Evolutionary conservation across 2,888 invertebrate genomes (phyloP).

Genomic region (Drepanosiphum platanoidis): DNA sequence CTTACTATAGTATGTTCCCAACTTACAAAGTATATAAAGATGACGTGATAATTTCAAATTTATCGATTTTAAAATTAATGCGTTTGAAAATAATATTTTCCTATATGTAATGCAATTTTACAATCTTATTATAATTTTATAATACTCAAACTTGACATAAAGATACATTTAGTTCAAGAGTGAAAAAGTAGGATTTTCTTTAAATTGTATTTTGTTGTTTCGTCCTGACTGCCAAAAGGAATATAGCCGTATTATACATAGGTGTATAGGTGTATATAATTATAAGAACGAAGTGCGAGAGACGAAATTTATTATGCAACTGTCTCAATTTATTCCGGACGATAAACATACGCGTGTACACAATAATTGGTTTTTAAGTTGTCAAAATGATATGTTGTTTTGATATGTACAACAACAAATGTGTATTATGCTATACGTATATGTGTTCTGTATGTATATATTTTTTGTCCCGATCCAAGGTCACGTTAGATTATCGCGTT

Average conservation of each 20-base stretch:
- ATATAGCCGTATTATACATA: background rate
- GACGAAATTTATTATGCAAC: constrained; percentile 42
- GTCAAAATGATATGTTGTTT: constrained; percentile 56
- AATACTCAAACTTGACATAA: background rate
- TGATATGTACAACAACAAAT: constrained; percentile 35
- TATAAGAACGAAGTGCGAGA: constrained; percentile 5
- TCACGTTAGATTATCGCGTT: constrained; percentile 34
- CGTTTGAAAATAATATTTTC: no score
- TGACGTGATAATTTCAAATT: background rate
- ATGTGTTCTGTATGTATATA: background rate
- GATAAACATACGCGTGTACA: background rate
- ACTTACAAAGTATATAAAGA: background rate
- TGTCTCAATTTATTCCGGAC: constrained; percentile 38
- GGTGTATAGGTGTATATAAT: background rate
- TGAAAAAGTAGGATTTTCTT: background rate
- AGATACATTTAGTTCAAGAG: background rate
- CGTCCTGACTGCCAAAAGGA: no score
- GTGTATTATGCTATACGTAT: background rate
- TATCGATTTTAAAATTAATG: background rate
- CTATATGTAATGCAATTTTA: no score
- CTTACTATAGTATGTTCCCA: background rate
- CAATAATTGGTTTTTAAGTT: constrained; percentile 58
- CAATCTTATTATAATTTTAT: background rate
- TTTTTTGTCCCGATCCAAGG: constrained; percentile 33
- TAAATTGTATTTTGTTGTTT: background rate